Conservation (phyloP, 2,113 vertebrate species). For the Microcebus lehilahytsara region DNA sequence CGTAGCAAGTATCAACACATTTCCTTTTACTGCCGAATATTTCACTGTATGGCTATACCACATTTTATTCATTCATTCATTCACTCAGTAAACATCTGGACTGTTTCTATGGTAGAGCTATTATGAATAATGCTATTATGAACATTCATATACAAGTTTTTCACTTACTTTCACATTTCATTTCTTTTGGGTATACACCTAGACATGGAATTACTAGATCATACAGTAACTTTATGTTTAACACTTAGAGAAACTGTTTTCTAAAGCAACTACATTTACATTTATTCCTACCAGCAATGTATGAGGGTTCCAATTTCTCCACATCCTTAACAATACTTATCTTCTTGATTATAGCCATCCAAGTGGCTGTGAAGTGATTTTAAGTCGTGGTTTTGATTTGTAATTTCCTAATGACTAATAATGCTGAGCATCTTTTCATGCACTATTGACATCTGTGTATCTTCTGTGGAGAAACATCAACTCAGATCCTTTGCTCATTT, state of each 20-base stretch:
- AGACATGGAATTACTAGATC: not conserved
- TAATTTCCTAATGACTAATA: not conserved
- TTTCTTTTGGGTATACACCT: not conserved
- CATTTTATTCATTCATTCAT: slow-evolving; percentile 9
- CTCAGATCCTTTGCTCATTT: not conserved
- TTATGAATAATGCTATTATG: not conserved
- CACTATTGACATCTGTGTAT: not conserved
- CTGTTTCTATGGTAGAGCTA: not conserved
- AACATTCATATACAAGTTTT: not conserved
- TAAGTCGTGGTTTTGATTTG: not conserved
- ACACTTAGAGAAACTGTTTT: not conserved
- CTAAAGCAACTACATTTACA: not conserved
- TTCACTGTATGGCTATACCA: not conserved
- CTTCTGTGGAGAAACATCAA: not conserved
- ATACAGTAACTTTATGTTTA: not conserved
- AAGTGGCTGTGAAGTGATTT: not conserved
- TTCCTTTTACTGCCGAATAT: not conserved
- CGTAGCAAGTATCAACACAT: not conserved
- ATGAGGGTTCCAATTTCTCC: not conserved
- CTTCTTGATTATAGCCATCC: not conserved
- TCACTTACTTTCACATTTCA: not conserved
- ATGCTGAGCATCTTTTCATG: not conserved
- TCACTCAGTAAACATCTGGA: not conserved
- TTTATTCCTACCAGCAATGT: not conserved
- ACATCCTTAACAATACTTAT: not conserved